Evolutionary conservation across 2,888 invertebrate genomes (phyloP).

Genomic region (Hypomecis atomaria): DNA sequence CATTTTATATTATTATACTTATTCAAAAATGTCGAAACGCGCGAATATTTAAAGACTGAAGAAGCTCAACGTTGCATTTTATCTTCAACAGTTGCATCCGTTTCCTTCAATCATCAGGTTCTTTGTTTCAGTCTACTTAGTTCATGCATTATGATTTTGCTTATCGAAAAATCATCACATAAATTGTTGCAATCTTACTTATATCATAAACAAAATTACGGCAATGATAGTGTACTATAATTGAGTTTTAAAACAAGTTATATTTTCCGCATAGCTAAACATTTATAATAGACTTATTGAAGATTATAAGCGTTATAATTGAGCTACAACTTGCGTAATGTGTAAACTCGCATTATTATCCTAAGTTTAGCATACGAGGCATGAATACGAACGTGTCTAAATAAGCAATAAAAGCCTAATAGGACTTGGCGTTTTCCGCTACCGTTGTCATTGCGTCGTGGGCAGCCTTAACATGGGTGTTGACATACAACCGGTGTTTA

Average conservation of each 20-base stretch:
- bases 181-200: neutral
- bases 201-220: neutral
- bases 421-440: slow-evolving; percentile 40
- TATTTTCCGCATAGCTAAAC: neutral
- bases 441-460: slow-evolving; percentile 28
- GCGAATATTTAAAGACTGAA: too few relatives aligned
- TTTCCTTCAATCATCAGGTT: neutral
- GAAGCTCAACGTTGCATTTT: neutral
- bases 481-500: slow-evolving; percentile 20
- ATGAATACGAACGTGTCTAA: slow-evolving; percentile 54
- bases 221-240: neutral
- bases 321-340: slow-evolving; percentile 21
- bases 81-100: neutral
- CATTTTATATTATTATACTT: too few relatives aligned
- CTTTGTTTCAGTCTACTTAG: neutral
- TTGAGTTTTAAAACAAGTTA: neutral
- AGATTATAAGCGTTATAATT: slow-evolving; percentile 13
- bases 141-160: neutral
- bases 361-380: slow-evolving; percentile 36
- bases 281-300: slow-evolving; percentile 2
- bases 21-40: too few relatives aligned
- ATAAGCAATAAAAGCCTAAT: slow-evolving; percentile 48
- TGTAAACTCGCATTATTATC: slow-evolving; percentile 32
- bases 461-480: slow-evolving; percentile 28
- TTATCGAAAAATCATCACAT: too few relatives aligned